phyloP scores from a whole-genome alignment of 2,888 invertebrate genomes.

The Agrochola circellaris region DNA sequence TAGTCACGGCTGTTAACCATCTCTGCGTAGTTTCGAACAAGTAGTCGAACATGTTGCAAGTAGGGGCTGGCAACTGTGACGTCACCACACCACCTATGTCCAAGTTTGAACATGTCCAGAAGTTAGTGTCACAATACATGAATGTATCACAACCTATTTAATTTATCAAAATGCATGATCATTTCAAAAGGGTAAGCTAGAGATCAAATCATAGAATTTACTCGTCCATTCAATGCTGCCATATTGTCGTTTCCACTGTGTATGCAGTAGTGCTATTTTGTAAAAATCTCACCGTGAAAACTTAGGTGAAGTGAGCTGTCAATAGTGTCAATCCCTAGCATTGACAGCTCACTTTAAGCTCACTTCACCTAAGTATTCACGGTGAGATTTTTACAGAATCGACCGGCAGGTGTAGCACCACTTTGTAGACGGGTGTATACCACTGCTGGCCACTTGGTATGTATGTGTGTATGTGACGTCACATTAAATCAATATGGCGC shows the following conservation, averaged over 20 bases:
- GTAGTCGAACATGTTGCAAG: conserved; percentile 17
- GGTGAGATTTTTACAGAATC: too few species aligned
- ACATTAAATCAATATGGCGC: too few species aligned
- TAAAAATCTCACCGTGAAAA: too few species aligned
- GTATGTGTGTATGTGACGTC: too few species aligned
- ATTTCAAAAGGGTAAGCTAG: neutral
- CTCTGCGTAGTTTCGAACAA: conserved; percentile 7
- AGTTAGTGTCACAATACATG: neutral
- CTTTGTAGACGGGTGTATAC: too few species aligned
- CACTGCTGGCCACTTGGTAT: too few species aligned
- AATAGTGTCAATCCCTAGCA: too few species aligned
- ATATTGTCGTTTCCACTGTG: neutral
- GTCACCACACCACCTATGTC: neutral
- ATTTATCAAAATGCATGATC: neutral
- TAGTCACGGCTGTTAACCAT: neutral
- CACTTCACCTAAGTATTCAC: too few species aligned
- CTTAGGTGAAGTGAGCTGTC: too few species aligned
- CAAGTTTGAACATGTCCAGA: conserved; percentile 26
- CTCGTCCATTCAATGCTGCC: neutral
- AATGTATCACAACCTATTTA: neutral
- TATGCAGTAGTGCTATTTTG: too few species aligned
- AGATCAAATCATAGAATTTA: neutral
- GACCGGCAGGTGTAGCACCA: too few species aligned
- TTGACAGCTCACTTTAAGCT: too few species aligned
- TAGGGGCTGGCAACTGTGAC: neutral